Evolutionary conservation across 2,797 vertebrate genomes (phyloP), one percentile per base, ranked within the genome.

Genomic region (Peromyscus eremicus): DNA sequence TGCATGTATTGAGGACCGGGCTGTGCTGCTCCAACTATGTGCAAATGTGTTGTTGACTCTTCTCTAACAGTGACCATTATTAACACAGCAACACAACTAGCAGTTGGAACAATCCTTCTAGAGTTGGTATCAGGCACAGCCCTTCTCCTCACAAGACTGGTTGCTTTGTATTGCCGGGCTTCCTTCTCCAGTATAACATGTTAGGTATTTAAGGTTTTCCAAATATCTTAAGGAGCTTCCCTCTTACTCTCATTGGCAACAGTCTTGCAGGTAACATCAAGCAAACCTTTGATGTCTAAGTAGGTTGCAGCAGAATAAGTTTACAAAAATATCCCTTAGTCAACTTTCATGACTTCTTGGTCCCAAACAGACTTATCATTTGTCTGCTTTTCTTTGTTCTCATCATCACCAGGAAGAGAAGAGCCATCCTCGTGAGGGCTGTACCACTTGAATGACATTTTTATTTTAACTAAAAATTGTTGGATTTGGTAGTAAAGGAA

Each of bases 71-170:
- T 99, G 99, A 99, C 99, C 99, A 99, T 99, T 99, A 99, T 99
- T 99, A 99, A 99, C 99, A 99, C 99, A 98, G 99, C 99, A 99
- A 99, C 99, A 99, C 99, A 99, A 99, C 99, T 99, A 99, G 99
- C 99, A 99, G 98, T 60, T 98, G 98, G 99, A 99, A 99, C 98
- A 98, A 99, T 99, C 99, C 98, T 99, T 99, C 99, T 99, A 99
- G 99, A 99, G 98, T 99, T 98, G 99, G 98, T 98, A 98, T 99
- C 98, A 98, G 98, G 98, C 98, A 98, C 97, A 95, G 95, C 84
- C 21, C n/a, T 68, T 84, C 29, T 32, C 60, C 62, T 84, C 8
- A 21, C 5, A 13, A 9, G 21, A 25, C 10, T 37, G 14, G 27
- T 19, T 84, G 29, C 62, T 46, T 46, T 49, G 60, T 19, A 13